phyloP scores from a whole-genome alignment of 1,140 invertebrate species.

The Cotesia typhae region DNA sequence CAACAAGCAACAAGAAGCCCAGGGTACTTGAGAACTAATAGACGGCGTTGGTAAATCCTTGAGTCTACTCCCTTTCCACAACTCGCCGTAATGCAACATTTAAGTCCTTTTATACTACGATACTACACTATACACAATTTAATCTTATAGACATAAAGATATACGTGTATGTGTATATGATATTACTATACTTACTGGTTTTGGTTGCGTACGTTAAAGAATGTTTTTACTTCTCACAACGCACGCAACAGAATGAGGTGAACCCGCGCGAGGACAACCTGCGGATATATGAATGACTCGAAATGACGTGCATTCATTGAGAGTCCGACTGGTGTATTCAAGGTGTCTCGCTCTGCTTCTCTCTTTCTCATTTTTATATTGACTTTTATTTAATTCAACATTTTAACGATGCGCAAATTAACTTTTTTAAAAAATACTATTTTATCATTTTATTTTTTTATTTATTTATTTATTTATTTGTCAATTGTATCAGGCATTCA shows the following conservation, averaged over 20 bases:
- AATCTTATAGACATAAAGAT: neutral
- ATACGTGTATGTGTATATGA: neutral
- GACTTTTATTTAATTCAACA: neutral
- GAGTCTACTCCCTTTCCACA: neutral
- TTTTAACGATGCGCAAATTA: no score
- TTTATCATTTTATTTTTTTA: no score
- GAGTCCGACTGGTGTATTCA: slow-evolving; percentile 46
- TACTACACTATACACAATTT: neutral
- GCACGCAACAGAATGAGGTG: slow-evolving; percentile 34
- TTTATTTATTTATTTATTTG: no score
- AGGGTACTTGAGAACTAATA: neutral
- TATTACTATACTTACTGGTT: neutral
- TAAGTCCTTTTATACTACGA: neutral
- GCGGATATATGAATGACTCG: slow-evolving; percentile 63
- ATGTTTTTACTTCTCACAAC: slow-evolving; percentile 13
- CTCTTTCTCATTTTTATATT: neutral
- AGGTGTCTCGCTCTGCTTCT: neutral
- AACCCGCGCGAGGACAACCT: slow-evolving; percentile 54
- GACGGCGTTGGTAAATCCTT: slow-evolving; percentile 10
- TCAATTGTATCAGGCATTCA: no score
- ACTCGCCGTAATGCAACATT: neutral
- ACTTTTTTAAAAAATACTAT: no score
- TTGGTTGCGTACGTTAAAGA: slow-evolving; percentile 34
- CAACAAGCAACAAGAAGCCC: neutral
- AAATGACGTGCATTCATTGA: slow-evolving; percentile 62